Evolutionary conservation across 2,888 invertebrate genomes (phyloP).

Genomic region (Orthosia gracilis): DNA sequence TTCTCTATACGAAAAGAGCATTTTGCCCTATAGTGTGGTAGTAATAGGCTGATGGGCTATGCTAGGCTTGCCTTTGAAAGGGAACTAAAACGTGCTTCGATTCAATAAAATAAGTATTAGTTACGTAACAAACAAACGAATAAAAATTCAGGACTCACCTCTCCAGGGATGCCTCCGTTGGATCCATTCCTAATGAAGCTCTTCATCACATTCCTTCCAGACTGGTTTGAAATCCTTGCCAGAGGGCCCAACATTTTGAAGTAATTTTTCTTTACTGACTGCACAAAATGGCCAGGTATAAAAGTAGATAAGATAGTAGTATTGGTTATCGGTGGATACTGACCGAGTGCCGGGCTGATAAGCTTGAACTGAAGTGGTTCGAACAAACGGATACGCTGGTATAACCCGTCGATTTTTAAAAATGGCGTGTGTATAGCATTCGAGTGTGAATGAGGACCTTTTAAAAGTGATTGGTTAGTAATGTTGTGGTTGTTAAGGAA

Average conservation of each 20-base stretch:
- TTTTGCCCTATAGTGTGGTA: background rate
- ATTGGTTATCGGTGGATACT: slow-evolving; percentile 74
- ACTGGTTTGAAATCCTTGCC: slow-evolving; percentile 81
- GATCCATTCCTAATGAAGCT: slow-evolving; percentile 83
- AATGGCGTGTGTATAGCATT: slow-evolving; percentile 2
- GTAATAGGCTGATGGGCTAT: background rate
- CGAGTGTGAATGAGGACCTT: background rate
- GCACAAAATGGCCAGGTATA: slow-evolving; percentile 67
- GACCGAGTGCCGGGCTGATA: slow-evolving; percentile 57
- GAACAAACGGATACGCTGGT: slow-evolving; percentile 27
- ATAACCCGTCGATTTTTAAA: slow-evolving; percentile 56
- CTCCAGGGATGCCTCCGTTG: slow-evolving; percentile 85
- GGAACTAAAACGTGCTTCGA: slow-evolving; percentile 11
- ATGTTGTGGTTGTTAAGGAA: slow-evolving; percentile 15
- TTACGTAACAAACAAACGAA: slow-evolving; percentile 77
- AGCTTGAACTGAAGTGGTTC: slow-evolving; percentile 46
- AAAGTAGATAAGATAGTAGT: slow-evolving; percentile 82
- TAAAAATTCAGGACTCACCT: slow-evolving; percentile 74
- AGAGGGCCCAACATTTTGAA: slow-evolving; percentile 85
- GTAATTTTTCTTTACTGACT: slow-evolving; percentile 46
- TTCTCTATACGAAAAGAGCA: too few relatives aligned
- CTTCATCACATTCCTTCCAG: slow-evolving; percentile 83
- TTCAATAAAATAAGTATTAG: background rate
- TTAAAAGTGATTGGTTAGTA: slow-evolving; percentile 43
- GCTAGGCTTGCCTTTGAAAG: background rate